These are phyloP conservation scores for Melinaea marsaeus DNA, from an alignment of 2,888 invertebrate species.

Conservation along the genomic window DNA sequence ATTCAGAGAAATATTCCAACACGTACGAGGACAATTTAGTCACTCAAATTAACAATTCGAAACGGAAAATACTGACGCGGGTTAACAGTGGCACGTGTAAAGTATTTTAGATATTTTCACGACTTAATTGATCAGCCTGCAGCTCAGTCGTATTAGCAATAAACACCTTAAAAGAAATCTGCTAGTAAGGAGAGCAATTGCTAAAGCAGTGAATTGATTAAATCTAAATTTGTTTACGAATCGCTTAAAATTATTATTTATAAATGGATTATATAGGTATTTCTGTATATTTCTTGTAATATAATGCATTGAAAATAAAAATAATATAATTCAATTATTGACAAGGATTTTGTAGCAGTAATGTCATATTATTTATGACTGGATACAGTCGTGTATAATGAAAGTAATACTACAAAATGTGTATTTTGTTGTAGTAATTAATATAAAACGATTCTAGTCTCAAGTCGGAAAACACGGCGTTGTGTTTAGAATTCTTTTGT, in stretches of 20 bases:
- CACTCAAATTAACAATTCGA: not conserved
- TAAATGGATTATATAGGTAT: too few relatives aligned
- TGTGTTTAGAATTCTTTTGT: constrained; percentile 34
- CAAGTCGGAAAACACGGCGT: constrained; percentile 47
- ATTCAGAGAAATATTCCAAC: too few relatives aligned
- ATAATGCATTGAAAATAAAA: too few relatives aligned
- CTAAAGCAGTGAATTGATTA: not conserved
- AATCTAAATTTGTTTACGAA: too few relatives aligned
- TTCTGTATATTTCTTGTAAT: too few relatives aligned
- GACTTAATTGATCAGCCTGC: constrained; percentile 58
- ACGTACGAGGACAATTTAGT: too few relatives aligned
- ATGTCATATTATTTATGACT: constrained; percentile 11
- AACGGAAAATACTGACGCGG: constrained; percentile 43
- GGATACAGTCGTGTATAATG: constrained; percentile 35
- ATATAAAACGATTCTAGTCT: constrained; percentile 60
- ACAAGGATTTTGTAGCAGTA: not conserved
- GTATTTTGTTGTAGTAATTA: constrained; percentile 60
- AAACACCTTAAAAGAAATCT: constrained; percentile 29
- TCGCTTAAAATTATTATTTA: too few relatives aligned
- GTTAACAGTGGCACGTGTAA: constrained; percentile 62
- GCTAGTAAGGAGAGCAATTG: constrained; percentile 2
- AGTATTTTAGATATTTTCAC: constrained; percentile 64
- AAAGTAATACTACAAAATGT: constrained; percentile 57
- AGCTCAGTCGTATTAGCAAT: constrained; percentile 54
- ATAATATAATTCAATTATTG: not conserved